Conservation (phyloP, 2,113 vertebrate genomes). For the Elanus axillaris region DNA sequence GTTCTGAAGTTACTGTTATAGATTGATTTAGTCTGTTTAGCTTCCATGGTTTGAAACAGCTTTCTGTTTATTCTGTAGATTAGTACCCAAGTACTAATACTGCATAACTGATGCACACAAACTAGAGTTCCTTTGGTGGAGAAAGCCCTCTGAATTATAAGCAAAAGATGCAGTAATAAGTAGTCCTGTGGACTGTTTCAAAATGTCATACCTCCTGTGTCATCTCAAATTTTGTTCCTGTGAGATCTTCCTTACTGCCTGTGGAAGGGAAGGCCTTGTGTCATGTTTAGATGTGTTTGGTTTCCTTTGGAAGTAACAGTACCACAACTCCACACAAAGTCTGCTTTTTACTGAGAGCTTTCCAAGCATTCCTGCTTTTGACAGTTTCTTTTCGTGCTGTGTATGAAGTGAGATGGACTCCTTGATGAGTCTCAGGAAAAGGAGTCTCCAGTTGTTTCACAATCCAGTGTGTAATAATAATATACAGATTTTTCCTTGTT, state of each 20-base stretch:
- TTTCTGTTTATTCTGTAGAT: background rate
- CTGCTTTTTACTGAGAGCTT: background rate
- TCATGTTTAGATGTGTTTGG: background rate
- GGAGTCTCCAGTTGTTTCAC: background rate
- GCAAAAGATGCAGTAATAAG: background rate
- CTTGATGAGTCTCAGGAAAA: background rate
- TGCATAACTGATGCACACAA: background rate
- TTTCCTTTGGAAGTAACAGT: background rate
- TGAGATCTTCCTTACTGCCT: background rate
- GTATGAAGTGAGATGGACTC: background rate
- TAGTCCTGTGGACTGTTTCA: background rate
- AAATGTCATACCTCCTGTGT: background rate
- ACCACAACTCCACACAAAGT: background rate
- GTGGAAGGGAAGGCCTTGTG: background rate
- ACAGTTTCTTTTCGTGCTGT: background rate
- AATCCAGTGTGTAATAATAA: background rate
- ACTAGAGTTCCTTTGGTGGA: background rate
- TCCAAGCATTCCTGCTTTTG: background rate
- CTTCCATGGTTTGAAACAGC: background rate
- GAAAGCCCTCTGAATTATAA: background rate
- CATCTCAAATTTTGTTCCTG: background rate
- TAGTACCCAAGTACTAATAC: background rate
- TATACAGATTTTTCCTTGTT: background rate
- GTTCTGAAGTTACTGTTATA: background rate
- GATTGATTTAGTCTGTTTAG: background rate